Evolutionary conservation across 2,888 invertebrate species (phyloP), one percentile per base, ranked within the genome.

Genomic region (Pteria penguin): DNA sequence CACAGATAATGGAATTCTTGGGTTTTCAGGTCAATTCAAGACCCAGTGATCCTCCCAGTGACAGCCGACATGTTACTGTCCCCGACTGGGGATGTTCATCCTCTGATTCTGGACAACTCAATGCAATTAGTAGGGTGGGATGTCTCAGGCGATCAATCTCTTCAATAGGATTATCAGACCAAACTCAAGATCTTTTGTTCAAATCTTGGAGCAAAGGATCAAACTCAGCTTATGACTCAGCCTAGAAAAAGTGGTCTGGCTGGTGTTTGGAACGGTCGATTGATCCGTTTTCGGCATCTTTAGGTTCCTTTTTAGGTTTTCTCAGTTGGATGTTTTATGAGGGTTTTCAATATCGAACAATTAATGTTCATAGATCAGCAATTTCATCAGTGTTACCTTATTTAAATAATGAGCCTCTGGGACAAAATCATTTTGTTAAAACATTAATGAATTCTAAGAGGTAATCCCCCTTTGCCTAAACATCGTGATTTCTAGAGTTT

Each of bases 291-390:
- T 68, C 57, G 63, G 62, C 62, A 55, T 27, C 36, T 45, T 68
- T 24, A 61, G 22, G 62, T 29, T 33, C 54, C 31, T 33, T 32
- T 74, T 4, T 2, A 68, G 54, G 32, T 68, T 60, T 60, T 54
- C 54, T 22, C 68, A 24, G 33, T n/a, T 11, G 57, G 72, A 66
- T n/a, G 65, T 24, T 29, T 26, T 66, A 55, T 11, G 5, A 27
- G 58, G 24, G 58, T 1, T 72, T 55, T 26, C 26, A 36, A 22
- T 73, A 73, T 26, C 57, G 73, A 60, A 66, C 66, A 24, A 72
- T 72, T 18, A 72, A 73, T 61, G 60, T 74, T 27, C 68, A 74
- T 54, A 61, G 69, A 27, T 75, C 74, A 26, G 74, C 74, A 18
- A 68, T 74, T 14, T 68, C 63, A 1, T 69, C 63, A n/a, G n/a